Evolutionary conservation across 1,140 invertebrate species (phyloP).

Genomic region (Dendroctonus ponderosae): DNA sequence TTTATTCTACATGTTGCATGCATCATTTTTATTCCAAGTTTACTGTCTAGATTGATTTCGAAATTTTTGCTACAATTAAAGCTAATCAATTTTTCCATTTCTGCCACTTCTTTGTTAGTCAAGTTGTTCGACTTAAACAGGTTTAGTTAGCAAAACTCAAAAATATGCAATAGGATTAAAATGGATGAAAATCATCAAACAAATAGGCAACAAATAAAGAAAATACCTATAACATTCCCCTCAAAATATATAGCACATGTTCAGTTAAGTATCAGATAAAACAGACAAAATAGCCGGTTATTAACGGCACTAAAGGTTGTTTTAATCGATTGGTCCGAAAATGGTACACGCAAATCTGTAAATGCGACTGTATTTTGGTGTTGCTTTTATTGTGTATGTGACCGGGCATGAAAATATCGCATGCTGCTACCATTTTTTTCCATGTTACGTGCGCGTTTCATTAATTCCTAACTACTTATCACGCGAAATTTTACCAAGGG

Average conservation of each 20-base stretch:
- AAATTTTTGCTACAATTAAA: too few relatives aligned
- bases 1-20: background rate
- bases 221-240: background rate
- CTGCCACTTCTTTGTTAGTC: too few relatives aligned
- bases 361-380: background rate
- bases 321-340: background rate
- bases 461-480: background rate
- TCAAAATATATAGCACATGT: background rate
- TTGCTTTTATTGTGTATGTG: background rate
- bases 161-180: too few relatives aligned
- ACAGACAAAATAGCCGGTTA: background rate
- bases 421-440: background rate
- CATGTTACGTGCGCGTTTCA: background rate
- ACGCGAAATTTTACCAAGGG: background rate
- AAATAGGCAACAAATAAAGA: background rate
- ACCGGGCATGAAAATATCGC: slow-evolving; percentile 1
- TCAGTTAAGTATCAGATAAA: background rate
- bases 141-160: too few relatives aligned
- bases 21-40: background rate
- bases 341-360: background rate
- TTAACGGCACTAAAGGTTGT: background rate
- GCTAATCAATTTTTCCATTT: too few relatives aligned
- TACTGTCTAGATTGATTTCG: too few relatives aligned
- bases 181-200: background rate
- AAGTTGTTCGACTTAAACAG: too few relatives aligned